Evolutionary conservation across 2,888 invertebrate species (phyloP).

Genomic region (Thysanoteuthis rhombus): DNA sequence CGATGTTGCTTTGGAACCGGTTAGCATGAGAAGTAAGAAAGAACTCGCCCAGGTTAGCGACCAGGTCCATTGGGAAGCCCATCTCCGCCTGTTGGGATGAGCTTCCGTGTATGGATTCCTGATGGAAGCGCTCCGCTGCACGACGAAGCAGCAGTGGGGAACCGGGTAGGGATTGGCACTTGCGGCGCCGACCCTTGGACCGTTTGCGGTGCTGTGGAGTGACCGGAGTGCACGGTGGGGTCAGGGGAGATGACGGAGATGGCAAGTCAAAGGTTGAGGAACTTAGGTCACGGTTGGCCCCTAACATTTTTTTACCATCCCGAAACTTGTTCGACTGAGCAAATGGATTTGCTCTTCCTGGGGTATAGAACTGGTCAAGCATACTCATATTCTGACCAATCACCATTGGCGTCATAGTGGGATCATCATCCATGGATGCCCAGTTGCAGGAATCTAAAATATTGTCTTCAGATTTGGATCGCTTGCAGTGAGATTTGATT

Average conservation of each 20-base stretch:
- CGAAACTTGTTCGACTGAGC: conserved; percentile 57
- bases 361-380: conserved; percentile 67
- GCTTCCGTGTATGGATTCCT: conserved; percentile 58
- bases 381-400: conserved; percentile 85
- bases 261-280: conserved; percentile 76
- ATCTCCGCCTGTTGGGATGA: conserved; percentile 37
- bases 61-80: conserved; percentile 21
- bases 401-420: conserved; percentile 71
- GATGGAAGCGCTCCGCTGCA: conserved; percentile 58
- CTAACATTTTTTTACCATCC: conserved; percentile 60
- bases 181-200: conserved; percentile 37
- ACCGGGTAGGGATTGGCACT: conserved; percentile 63
- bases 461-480: conserved; percentile 61
- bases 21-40: conserved; percentile 27
- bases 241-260: conserved; percentile 71
- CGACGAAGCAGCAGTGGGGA: conserved; percentile 59
- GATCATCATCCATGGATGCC: conserved; percentile 36
- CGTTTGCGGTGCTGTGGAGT: conserved; percentile 35
- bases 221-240: conserved; percentile 61
- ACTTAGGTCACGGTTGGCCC: conserved; percentile 45
- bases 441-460: conserved; percentile 53
- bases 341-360: conserved; percentile 60
- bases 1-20: conserved; percentile 43
- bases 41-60: conserved; percentile 19
- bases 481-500: conserved; percentile 42